phyloP scores from a whole-genome alignment of 2,888 invertebrate genomes.

The Ptychoptera contaminata region DNA sequence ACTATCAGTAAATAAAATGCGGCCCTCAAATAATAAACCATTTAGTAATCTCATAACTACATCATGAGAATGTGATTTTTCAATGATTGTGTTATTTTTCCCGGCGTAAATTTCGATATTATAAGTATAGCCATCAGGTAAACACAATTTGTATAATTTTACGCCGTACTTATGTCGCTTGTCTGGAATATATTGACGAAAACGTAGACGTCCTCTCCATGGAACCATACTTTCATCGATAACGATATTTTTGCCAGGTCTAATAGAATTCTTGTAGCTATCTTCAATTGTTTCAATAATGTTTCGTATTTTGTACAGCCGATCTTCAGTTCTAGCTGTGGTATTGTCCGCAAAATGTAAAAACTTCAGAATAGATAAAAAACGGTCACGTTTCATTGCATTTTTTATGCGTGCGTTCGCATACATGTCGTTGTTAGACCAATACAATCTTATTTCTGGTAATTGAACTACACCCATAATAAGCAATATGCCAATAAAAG shows the following conservation, averaged over 20 bases:
- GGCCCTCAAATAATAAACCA: slow-evolving; percentile 8
- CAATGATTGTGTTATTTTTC: slow-evolving; percentile 10
- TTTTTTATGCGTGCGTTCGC: no score
- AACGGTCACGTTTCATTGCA: no score
- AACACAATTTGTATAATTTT: slow-evolving; percentile 20
- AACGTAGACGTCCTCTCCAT: slow-evolving; percentile 17
- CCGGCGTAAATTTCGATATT: no score
- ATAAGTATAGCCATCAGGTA: slow-evolving; percentile 17
- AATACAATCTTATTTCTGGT: no score
- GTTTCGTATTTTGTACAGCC: slow-evolving; percentile 9
- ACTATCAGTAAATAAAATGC: no score
- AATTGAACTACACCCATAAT: no score
- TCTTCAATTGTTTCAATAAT: slow-evolving; percentile 4
- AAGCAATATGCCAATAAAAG: no score
- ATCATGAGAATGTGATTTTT: slow-evolving; percentile 10
- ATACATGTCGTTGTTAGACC: no score
- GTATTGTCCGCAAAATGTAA: no score
- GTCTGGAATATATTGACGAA: slow-evolving; percentile 20
- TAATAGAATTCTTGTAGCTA: slow-evolving; percentile 3
- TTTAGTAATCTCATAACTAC: slow-evolving; percentile 4
- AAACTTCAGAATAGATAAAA: no score
- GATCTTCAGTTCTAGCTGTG: slow-evolving; percentile 10
- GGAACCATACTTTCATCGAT: slow-evolving; percentile 22
- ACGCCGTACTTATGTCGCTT: slow-evolving; percentile 20
- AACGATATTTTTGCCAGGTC: slow-evolving; percentile 16